Evolutionary conservation across 2,113 vertebrate species (phyloP), one percentile per base, ranked within the genome.

Genomic region (Clinocottus analis): DNA sequence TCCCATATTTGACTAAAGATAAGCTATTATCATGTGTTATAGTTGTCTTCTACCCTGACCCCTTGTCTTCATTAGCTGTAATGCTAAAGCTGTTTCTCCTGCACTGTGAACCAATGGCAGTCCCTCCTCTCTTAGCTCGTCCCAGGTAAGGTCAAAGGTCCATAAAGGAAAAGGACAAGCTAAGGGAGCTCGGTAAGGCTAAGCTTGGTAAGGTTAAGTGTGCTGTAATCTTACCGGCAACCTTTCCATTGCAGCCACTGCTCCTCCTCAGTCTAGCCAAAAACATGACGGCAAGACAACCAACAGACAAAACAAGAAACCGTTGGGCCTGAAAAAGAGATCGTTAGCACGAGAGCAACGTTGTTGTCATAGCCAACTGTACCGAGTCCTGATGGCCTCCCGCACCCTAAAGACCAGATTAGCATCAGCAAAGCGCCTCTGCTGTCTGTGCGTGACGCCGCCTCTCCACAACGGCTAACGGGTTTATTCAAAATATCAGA

Each of bases 191-290:
- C 37, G 65, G 12, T 31, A 60, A 56, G 67, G 82, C 82, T 65
- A 84, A 85, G 83, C 78, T 84, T 41, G 65, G 12, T 31, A 60
- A 56, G 67, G 82, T 80, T 65, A 84, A 85, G n/a, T n/a, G n/a
- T 41, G 45, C 87, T 80, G 63, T 87, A 84, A 90, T 91, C 88
- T 91, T 87, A 91, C 88, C 77, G 19, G 84, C 82, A 91, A 89
- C 64, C 83, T 74, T 89, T 89, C 83, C 86, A 85, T 72, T 70
- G 75, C 82, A 53, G 83, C 84, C 60, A 69, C 84, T 83, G 81
- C 87, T 89, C n/a, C 45, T 75, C n/a, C 56, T 80, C 47, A 75
- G 75, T 51, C 25, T 66, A 55, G 65, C 85, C 75, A 86, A 82
- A 72, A 62, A 37, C 86, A 87, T 82, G 66, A 80, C 82, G 72